Conservation (phyloP, 2,113 vertebrate genomes). For the Ammodytes marinus region DNA sequence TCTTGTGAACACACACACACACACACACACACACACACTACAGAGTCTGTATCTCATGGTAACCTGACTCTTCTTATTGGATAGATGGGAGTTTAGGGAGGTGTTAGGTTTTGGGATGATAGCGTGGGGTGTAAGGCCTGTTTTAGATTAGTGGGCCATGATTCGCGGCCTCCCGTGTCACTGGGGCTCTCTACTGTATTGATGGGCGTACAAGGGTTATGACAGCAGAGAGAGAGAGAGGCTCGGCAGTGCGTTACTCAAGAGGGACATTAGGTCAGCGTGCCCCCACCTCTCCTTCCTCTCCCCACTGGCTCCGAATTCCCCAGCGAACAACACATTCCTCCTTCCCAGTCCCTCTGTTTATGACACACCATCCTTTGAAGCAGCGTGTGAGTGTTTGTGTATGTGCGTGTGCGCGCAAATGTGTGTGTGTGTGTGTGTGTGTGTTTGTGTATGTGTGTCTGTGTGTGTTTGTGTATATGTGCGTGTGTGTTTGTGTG, state of each 20-base stretch:
- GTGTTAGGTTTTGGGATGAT: conserved; percentile 24
- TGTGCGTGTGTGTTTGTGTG: background rate
- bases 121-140: conserved; percentile 53
- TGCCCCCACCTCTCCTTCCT: conserved; percentile 61
- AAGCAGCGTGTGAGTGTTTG: conserved; percentile 67
- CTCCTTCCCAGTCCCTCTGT: conserved; percentile 76
- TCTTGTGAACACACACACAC: conserved; percentile 10
- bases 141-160: conserved; percentile 66
- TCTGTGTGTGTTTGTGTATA: background rate
- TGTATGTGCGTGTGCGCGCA: conserved; percentile 36
- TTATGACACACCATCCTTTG: conserved; percentile 77
- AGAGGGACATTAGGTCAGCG: conserved; percentile 71
- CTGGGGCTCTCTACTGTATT: conserved; percentile 38
- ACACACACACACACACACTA: background rate
- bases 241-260: conserved; percentile 42
- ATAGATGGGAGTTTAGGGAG: conserved; percentile 46
- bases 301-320: conserved; percentile 67
- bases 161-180: conserved; percentile 53
- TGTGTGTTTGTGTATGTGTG: conserved; percentile 14
- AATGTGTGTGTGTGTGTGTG: background rate
- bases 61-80: conserved; percentile 60
- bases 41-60: conserved; percentile 27
- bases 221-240: conserved; percentile 64
- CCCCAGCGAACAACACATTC: conserved; percentile 80
- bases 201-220: conserved; percentile 66